phyloP scores from a whole-genome alignment of 2,888 invertebrate species.

The Uloborus plumipes region DNA sequence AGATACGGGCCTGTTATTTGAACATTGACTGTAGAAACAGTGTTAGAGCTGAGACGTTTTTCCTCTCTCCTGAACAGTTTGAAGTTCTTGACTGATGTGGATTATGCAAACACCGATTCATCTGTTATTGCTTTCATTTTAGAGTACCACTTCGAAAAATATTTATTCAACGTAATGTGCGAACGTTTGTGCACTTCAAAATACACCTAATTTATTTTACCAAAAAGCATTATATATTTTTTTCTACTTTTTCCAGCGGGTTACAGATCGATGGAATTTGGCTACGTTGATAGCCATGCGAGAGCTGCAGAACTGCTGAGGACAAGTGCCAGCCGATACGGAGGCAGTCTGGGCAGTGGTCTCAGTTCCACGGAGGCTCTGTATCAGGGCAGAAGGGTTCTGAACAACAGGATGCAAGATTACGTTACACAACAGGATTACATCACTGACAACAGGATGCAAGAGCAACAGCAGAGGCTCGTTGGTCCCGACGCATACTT shows the following conservation, averaged over 20 bases:
- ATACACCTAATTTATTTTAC: too few relatives aligned
- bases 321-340: constrained; percentile 40
- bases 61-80: too few relatives aligned
- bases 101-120: too few relatives aligned
- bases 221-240: neutral
- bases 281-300: constrained; percentile 50
- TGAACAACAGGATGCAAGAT: constrained; percentile 32
- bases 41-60: too few relatives aligned
- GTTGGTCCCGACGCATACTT: constrained; percentile 48
- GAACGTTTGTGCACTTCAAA: too few relatives aligned
- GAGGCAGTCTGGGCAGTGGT: constrained; percentile 52
- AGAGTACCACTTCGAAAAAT: too few relatives aligned
- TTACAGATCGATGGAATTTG: constrained; percentile 53
- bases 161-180: too few relatives aligned
- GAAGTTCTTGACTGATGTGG: too few relatives aligned
- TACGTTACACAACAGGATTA: constrained; percentile 40
- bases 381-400: constrained; percentile 25
- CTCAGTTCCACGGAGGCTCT: constrained; percentile 30
- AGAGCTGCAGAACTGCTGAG: constrained; percentile 38
- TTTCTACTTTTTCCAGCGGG: neutral
- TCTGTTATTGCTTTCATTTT: too few relatives aligned
- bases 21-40: too few relatives aligned
- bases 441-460: constrained; percentile 26
- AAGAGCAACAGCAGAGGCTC: constrained; percentile 44
- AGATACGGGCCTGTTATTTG: too few relatives aligned